Evolutionary conservation across 2,888 invertebrate genomes (phyloP).

Genomic region (Tetragnatha montana): DNA sequence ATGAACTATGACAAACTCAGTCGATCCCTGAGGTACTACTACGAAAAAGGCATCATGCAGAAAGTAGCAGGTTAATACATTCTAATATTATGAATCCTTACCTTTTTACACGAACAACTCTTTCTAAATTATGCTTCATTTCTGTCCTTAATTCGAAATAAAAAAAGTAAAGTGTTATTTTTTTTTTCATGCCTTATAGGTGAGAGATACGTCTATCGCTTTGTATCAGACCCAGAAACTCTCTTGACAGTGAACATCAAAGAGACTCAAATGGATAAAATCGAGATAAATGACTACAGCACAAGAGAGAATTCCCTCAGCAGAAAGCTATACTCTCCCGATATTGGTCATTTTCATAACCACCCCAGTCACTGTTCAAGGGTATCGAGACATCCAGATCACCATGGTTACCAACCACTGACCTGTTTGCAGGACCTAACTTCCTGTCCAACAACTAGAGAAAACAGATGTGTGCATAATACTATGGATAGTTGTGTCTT

Average conservation of each 20-base stretch:
- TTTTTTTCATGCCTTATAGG: slow-evolving; percentile 78
- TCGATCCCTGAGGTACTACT: slow-evolving; percentile 94
- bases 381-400: slow-evolving; percentile 38
- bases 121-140: too few relatives aligned
- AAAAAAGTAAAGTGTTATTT: background rate
- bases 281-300: slow-evolving; percentile 40
- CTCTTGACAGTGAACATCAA: slow-evolving; percentile 76
- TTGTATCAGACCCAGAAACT: slow-evolving; percentile 90
- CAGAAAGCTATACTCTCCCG: slow-evolving; percentile 45
- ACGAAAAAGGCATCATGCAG: slow-evolving; percentile 99
- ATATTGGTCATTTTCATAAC: slow-evolving; percentile 23
- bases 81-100: too few relatives aligned
- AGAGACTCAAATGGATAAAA: slow-evolving; percentile 41
- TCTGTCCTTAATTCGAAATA: background rate
- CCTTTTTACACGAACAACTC: background rate
- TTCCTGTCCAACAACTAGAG: slow-evolving; percentile 44
- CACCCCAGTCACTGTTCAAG: slow-evolving; percentile 42
- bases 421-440: slow-evolving; percentile 65
- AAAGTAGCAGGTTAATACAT: slow-evolving; percentile 87
- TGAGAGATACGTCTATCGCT: slow-evolving; percentile 96
- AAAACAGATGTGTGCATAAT: slow-evolving; percentile 40
- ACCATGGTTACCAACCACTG: slow-evolving; percentile 64
- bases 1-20: slow-evolving; percentile 99
- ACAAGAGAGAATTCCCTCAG: slow-evolving; percentile 22
- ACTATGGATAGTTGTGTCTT: slow-evolving; percentile 62